A percentile compares a stretch with the other conserved stretches of the same genome.
Evolutionary conservation across 2,888 invertebrate species (phyloP).

Genomic region (Eumerus sabulonum): DNA sequence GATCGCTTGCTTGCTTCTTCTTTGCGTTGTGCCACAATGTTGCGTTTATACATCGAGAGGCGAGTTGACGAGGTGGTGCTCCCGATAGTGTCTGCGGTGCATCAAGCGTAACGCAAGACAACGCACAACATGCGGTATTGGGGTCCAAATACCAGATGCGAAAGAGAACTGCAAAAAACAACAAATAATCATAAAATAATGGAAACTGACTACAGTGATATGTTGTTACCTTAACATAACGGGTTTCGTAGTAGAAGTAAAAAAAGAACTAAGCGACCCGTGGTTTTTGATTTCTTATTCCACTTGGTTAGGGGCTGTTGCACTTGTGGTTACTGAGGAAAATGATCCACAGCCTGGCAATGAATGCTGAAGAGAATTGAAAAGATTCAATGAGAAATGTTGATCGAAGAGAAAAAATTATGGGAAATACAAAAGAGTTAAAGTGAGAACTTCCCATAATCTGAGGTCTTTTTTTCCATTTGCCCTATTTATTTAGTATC

Average conservation of each 20-base stretch:
- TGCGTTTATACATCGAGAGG: constrained; percentile 4
- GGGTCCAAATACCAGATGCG: constrained; percentile 3
- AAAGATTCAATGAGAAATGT: no score
- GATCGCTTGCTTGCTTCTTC: constrained; percentile 57
- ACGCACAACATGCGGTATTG: constrained; percentile 36
- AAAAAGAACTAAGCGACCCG: constrained; percentile 4
- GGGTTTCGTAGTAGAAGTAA: constrained; percentile 60
- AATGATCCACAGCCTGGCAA: no score
- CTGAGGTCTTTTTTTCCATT: no score
- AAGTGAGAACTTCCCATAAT: constrained; percentile 9
- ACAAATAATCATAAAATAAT: constrained; percentile 32
- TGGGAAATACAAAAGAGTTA: constrained; percentile 35
- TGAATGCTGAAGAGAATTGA: no score
- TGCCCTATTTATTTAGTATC: no score
- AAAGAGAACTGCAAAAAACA: constrained; percentile 37
- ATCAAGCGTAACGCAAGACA: constrained; percentile 31
- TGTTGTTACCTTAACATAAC: constrained; percentile 44
- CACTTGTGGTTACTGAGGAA: constrained; percentile 13
- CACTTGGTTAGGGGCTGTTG: constrained; percentile 49
- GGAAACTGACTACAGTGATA: constrained; percentile 11
- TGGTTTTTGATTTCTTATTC: constrained; percentile 50
- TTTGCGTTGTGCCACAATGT: constrained; percentile 12
- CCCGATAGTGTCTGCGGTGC: constrained; percentile 26
- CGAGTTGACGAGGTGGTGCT: constrained; percentile 1
- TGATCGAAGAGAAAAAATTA: constrained; percentile 4